Evolutionary conservation across 2,113 vertebrate species (phyloP).

Genomic region (Nothoprocta pentlandii): DNA sequence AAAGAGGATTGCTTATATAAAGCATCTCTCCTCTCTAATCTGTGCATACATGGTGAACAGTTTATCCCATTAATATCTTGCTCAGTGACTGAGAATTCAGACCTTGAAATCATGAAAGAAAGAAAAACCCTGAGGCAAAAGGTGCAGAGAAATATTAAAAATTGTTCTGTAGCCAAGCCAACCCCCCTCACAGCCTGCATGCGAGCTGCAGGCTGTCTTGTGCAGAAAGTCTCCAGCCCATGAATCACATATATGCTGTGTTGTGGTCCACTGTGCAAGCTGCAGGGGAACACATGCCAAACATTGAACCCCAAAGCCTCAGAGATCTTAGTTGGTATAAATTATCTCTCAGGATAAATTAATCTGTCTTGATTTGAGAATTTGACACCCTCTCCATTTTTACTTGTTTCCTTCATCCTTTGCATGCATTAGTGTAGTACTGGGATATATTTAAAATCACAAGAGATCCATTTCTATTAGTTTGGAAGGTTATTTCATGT

Average conservation of each 20-base stretch:
- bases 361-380: slow-evolving; percentile 29
- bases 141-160: slow-evolving; percentile 30
- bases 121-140: not conserved
- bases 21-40: not conserved
- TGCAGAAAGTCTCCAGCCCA: slow-evolving; percentile 36
- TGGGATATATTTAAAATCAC: slow-evolving; percentile 38
- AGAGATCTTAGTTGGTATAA: slow-evolving; percentile 43
- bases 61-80: slow-evolving; percentile 30
- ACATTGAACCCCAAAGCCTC: slow-evolving; percentile 42
- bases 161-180: not conserved
- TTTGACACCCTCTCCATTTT: slow-evolving; percentile 29
- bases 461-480: slow-evolving; percentile 25
- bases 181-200: not conserved
- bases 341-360: slow-evolving; percentile 61
- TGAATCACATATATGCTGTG: slow-evolving; percentile 30
- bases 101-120: not conserved
- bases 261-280: not conserved
- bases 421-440: not conserved
- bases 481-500: not conserved
- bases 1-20: slow-evolving; percentile 13
- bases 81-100: slow-evolving; percentile 1
- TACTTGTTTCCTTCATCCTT: slow-evolving; percentile 41
- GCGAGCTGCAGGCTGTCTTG: not conserved
- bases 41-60: not conserved
- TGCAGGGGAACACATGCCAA: slow-evolving; percentile 26